Conservation (phyloP, 2,888 invertebrate genomes). For the Melieria omissa region DNA sequence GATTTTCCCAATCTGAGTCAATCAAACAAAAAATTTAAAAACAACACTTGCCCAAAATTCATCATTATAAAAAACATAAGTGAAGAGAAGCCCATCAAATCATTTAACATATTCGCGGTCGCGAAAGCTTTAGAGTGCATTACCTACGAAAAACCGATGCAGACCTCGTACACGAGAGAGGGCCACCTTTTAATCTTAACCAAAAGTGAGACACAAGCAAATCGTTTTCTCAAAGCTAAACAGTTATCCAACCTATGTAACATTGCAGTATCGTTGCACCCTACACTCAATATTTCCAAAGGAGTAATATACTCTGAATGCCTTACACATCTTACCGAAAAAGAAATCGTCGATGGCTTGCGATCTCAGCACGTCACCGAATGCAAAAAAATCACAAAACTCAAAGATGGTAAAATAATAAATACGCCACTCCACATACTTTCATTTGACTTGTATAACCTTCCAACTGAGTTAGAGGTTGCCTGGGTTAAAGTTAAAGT, state of each 20-base stretch:
- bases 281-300: no score
- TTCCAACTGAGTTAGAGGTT: constrained; percentile 20
- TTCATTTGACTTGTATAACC: constrained; percentile 21
- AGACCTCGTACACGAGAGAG: no score
- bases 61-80: no score
- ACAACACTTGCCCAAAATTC: background rate
- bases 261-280: no score
- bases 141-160: background rate
- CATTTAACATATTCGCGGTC: no score
- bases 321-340: background rate
- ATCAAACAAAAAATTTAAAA: no score
- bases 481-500: no score
- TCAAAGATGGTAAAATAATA: background rate
- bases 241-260: no score
- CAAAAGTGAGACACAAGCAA: background rate
- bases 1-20: no score
- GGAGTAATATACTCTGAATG: no score
- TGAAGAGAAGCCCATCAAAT: no score
- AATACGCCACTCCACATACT: constrained; percentile 28
- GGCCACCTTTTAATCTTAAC: background rate
- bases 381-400: constrained; percentile 16
- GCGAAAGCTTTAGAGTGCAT: background rate
- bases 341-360: constrained; percentile 2
- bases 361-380: constrained; percentile 17
- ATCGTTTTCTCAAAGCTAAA: no score